Evolutionary conservation across 2,888 invertebrate genomes (phyloP).

Genomic region (Hyalella azteca): DNA sequence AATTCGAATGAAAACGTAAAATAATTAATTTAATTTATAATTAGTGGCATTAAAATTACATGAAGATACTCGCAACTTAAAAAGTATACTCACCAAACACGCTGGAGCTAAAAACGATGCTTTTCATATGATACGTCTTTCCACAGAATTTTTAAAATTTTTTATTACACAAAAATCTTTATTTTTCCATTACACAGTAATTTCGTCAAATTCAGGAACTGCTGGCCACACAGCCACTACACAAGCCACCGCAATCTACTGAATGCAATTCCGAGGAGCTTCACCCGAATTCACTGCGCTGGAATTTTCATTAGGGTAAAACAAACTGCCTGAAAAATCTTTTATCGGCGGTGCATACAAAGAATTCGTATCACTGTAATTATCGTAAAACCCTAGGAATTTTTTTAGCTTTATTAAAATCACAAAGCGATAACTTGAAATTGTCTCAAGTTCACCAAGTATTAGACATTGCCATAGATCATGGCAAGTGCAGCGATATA

Average conservation of each 20-base stretch:
- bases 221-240: background rate
- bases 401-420: too few species aligned
- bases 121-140: too few species aligned
- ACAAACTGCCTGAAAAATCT: background rate
- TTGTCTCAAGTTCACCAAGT: too few species aligned
- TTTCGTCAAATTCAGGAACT: background rate
- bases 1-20: too few species aligned
- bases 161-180: background rate
- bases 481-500: background rate
- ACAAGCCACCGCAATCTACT: background rate
- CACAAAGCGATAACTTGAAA: too few species aligned
- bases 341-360: background rate
- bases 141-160: background rate
- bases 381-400: too few species aligned
- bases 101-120: too few species aligned
- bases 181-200: background rate
- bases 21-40: too few species aligned
- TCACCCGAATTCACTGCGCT: background rate
- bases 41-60: too few species aligned
- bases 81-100: too few species aligned
- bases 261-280: background rate
- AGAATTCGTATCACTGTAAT: background rate
- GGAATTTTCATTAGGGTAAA: constrained; percentile 5
- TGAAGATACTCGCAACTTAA: too few species aligned
- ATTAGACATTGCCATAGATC: too few species aligned